Percentiles rank a stretch among this genome's conserved stretches.
These are phyloP conservation scores for Carapus acus DNA, from an alignment of 2,797 vertebrate genomes.

Conservation along the genomic window DNA sequence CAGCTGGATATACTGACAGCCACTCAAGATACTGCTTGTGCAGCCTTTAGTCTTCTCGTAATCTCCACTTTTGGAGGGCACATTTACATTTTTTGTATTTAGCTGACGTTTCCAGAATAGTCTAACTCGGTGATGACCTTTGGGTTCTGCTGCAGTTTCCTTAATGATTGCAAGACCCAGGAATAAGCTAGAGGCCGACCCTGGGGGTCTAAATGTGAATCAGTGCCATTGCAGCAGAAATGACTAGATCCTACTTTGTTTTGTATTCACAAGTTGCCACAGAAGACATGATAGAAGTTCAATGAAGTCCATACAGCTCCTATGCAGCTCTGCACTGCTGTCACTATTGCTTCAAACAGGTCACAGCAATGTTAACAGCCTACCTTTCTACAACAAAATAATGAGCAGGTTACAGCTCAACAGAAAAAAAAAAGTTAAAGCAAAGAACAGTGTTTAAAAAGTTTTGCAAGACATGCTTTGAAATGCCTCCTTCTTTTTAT, in stretches of 20 bases:
- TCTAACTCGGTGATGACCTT: slow-evolving; percentile 15
- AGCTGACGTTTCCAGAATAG: slow-evolving; percentile 9
- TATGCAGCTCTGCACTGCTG: slow-evolving; percentile 2
- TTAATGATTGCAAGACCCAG: slow-evolving; percentile 1
- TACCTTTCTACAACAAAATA: slow-evolving; percentile 27
- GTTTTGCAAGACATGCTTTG: slow-evolving; percentile 1
- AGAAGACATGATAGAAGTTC: slow-evolving; percentile 7
- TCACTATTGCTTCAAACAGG: slow-evolving; percentile 19
- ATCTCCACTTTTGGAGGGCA: slow-evolving; percentile 27
- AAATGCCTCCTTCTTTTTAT: slow-evolving; percentile 29
- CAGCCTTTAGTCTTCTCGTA: slow-evolving; percentile 37
- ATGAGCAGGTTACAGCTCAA: slow-evolving; percentile 22
- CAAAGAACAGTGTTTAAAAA: slow-evolving; percentile 12
- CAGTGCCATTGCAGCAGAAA: no score
- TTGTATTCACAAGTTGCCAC: slow-evolving; percentile 16
- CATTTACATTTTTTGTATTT: slow-evolving; percentile 28
- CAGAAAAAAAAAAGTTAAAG: slow-evolving; percentile 15
- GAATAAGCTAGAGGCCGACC: neutral
- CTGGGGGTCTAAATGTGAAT: neutral
- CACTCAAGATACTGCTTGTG: slow-evolving; percentile 42
- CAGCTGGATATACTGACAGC: slow-evolving; percentile 56
- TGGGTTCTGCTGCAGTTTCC: neutral
- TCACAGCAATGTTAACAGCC: slow-evolving; percentile 32
- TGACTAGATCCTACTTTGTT: slow-evolving; percentile 12
- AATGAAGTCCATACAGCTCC: slow-evolving; percentile 15